A percentile compares a stretch with the other conserved stretches of the same genome.
These are phyloP conservation scores for Probosciger aterrimus DNA, from an alignment of 2,113 vertebrate species.

Conservation along the genomic window DNA sequence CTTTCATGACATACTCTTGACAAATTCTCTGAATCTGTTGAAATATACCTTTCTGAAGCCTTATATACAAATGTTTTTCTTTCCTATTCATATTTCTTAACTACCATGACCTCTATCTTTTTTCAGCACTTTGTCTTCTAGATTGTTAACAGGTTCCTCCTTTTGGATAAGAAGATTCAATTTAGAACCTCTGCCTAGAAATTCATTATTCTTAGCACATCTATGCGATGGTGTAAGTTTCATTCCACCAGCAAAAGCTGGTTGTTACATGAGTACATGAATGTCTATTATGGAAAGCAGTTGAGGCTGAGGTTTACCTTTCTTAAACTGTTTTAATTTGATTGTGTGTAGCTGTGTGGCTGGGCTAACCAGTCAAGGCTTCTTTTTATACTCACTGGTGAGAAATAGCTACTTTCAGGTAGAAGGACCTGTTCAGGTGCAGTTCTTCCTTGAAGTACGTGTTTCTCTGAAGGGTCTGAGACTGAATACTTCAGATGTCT, in stretches of 20 bases:
- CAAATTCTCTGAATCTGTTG: background rate
- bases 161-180: constrained; percentile 1
- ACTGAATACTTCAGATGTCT: background rate
- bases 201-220: background rate
- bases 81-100: background rate
- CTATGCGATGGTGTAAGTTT: background rate
- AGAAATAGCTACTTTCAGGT: background rate
- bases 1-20: background rate
- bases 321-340: background rate
- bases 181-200: background rate
- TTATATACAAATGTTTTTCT: background rate
- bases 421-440: background rate
- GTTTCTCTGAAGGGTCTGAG: background rate
- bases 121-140: constrained; percentile 6
- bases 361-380: background rate
- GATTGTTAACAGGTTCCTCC: background rate
- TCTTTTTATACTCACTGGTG: background rate
- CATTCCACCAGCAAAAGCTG: background rate
- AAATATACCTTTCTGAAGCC: background rate
- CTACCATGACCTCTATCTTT: background rate
- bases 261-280: accelerated
- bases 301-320: background rate
- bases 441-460: background rate
- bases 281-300: background rate
- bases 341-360: background rate